Evolutionary conservation across 2,797 vertebrate species (phyloP).

Genomic region (Valencia hispanica): DNA sequence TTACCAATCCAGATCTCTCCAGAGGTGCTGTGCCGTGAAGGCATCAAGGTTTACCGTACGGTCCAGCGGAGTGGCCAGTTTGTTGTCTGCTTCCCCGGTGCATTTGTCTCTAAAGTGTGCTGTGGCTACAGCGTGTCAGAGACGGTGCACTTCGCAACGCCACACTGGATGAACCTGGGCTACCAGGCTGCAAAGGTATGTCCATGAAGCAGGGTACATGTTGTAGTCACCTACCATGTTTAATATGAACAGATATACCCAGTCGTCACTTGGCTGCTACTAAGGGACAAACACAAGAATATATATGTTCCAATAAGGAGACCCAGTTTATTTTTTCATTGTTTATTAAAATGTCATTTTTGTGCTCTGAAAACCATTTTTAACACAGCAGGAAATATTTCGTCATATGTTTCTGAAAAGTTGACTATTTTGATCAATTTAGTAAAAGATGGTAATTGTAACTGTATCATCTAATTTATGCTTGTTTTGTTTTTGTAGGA

Average conservation of each 20-base stretch:
- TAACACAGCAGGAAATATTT: background rate
- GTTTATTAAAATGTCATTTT: background rate
- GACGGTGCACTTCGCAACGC: constrained; percentile 98
- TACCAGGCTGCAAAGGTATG: constrained; percentile 98
- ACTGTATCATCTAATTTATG: background rate
- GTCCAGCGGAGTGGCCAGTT: constrained; percentile 98
- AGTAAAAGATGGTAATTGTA: background rate
- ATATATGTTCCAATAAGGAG: background rate
- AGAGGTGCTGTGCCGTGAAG: constrained; percentile 95
- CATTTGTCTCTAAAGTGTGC: constrained; percentile 98
- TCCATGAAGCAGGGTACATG: background rate
- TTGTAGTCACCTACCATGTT: background rate
- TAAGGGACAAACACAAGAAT: background rate
- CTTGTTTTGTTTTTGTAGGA: constrained; percentile 80
- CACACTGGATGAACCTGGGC: constrained; percentile 97
- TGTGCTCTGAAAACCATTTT: background rate
- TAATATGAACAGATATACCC: background rate
- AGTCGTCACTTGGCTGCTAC: constrained; percentile 23
- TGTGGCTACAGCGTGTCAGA: constrained; percentile 99
- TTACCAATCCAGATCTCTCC: constrained; percentile 89
- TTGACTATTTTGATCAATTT: background rate
- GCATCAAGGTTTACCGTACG: constrained; percentile 95
- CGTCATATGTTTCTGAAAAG: background rate
- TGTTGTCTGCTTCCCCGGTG: constrained; percentile 96
- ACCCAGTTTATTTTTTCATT: background rate